Evolutionary conservation across 92 coral and sea anemone species (phyloP), one percentile per base, ranked within the genome.

Genomic region (Palythoa grandiflora): DNA sequence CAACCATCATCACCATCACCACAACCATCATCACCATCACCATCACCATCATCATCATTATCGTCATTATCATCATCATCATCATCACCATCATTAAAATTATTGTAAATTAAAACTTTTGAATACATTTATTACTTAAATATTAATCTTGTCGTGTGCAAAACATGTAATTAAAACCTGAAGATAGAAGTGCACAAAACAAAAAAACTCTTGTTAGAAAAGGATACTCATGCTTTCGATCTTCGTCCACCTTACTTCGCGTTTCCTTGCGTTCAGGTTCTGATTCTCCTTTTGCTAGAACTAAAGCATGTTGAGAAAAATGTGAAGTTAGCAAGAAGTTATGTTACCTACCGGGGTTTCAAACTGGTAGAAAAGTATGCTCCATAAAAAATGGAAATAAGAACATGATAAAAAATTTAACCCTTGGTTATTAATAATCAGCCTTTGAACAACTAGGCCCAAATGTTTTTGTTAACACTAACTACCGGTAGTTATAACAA

Each of bases 201-300:
- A 59, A 59, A 65, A 20, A 65, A 65, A 9, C 17, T 15, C 61
- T 21, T 5, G 40, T 6, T 38, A 57, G 39, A 36, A 87, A 91
- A 95, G 99, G 99, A 97, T 97, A 97, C 98, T 97, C 99, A 66
- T 97, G 99, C 80, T 97, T 97, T 81, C 99, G 93, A 87, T 97
- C 99, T 87, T 97, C 99, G 73, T 97, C 99, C 53, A 97, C 99
- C 91, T 97, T 97, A 55, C 90, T 92, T 84, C 99, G 92, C 6
- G 99, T 97, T 88, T 97, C 98, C 79, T 92, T 97, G 39, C 99
- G 89, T 83, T 97, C 99, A 2, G 99, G 99, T 89, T 97, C 99
- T 38, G 95, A 86, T 93, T 97, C 99, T 72, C 99, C 98, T 88
- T 97, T 97, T 2, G 99, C 99, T n/a, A 96, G 94, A 71, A 97